Evolutionary conservation across 2,888 invertebrate species (phyloP), one percentile per base, ranked within the genome.

Genomic region (Thelaira solivaga): DNA sequence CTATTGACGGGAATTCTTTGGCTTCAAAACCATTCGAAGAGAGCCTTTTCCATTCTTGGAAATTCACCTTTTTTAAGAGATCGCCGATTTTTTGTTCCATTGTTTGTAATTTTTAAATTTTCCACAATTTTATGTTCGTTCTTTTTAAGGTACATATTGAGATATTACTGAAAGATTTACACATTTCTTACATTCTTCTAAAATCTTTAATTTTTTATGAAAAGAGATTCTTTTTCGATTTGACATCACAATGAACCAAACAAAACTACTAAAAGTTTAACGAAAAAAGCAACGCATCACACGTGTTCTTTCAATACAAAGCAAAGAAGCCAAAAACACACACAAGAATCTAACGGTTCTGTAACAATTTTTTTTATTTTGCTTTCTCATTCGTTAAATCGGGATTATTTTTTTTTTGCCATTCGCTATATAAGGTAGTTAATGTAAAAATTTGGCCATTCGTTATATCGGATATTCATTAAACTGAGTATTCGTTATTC

Each of bases 71-170:
- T 59, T 59, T 29, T 59, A 22, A 59, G 26, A 29, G 57, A 43
- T 41, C 29, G 57, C 13, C 57, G 41, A 29, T 59, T 41, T 29
- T 41, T 59, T 41, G 57, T 16, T 11, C 41, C 26, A 59, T 57
- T 57, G 57, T 57, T 57, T 55, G 39, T 39, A 55, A 16, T 55
- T 57, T 57, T 26, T 26, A 57, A 16, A 57, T 57, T 57, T 57
- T 13, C 24, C 24, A 57, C 39, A 26, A 57, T 57, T 57, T 57
- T 57, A 41, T 26, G 6, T 39, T 57, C 55, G 8, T 26, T 41
- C 16, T 57, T 24, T 57, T 57, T 41, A 57, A 57, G 24, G 39
- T 57, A 57, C 57, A 57, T 41, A 57, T 41, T 22, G 57, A 57
- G 51, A 31, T 31, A 51, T 51, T 31, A 31, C 22, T 34, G 18